Evolutionary conservation across 2,888 invertebrate genomes (phyloP).

Genomic region (Margaritifera margaritifera): DNA sequence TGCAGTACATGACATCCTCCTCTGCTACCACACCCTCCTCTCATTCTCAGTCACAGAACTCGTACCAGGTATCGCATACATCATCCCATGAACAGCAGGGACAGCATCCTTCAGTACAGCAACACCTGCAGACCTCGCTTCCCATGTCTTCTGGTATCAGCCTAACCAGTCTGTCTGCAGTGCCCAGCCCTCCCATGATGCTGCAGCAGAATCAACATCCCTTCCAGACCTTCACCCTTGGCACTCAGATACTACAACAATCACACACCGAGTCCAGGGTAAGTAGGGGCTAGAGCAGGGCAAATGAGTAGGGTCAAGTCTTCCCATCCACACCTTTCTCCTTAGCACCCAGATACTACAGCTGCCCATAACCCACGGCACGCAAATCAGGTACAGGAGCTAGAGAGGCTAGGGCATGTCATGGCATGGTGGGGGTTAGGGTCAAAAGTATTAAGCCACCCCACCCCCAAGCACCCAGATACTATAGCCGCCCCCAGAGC

Average conservation of each 20-base stretch:
- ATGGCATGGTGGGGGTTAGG: no score
- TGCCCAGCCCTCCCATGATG: conserved; percentile 60
- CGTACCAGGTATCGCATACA: background rate
- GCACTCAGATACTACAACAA: conserved; percentile 70
- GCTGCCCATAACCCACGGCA: no score
- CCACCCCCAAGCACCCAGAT: no score
- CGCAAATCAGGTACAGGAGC: no score
- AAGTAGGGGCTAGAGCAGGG: conserved; percentile 8
- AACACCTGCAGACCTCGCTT: no score
- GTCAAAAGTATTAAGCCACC: no score
- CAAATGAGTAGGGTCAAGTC: no score
- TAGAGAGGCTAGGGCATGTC: no score
- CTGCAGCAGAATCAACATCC: conserved; percentile 48
- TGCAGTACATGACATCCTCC: conserved; percentile 68
- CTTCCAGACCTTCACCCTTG: conserved; percentile 88
- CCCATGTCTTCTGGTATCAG: conserved; percentile 6
- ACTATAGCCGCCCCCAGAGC: no score
- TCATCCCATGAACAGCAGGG: conserved; percentile 4
- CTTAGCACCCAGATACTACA: no score
- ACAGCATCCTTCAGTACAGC: background rate
- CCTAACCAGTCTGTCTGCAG: conserved; percentile 28
- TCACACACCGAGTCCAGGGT: conserved; percentile 67
- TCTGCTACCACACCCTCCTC: background rate
- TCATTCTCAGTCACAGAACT: conserved; percentile 1
- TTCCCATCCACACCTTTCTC: no score